Conservation (phyloP, 2,888 invertebrate genomes). For the Tillus elongatus region DNA sequence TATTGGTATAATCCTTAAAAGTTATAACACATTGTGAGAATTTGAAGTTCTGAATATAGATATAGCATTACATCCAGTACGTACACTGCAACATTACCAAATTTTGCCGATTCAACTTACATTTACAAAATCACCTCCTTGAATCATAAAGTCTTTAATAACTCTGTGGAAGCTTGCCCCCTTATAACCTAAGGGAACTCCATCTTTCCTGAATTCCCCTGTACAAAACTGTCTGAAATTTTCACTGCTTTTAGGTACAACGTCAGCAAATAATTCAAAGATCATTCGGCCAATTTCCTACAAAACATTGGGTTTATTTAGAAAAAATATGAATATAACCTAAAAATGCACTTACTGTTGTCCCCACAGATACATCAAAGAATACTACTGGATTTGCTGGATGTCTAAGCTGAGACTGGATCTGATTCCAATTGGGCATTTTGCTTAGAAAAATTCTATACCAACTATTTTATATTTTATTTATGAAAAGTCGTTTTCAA, state of each 20-base stretch:
- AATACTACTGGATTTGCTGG: conserved; percentile 98
- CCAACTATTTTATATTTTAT: too few relatives aligned
- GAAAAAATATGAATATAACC: conserved; percentile 6
- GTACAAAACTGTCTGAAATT: conserved; percentile 98
- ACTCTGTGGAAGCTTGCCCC: conserved; percentile 95
- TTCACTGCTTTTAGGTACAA: conserved; percentile 93
- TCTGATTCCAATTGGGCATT: conserved; percentile 95
- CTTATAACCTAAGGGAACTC: conserved; percentile 93
- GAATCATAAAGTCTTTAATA: conserved; percentile 99
- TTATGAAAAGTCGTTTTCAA: too few relatives aligned
- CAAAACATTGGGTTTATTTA: conserved; percentile 14
- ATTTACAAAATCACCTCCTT: conserved; percentile 99
- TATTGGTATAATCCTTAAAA: too few relatives aligned
- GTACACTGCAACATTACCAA: too few relatives aligned
- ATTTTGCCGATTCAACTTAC: too few relatives aligned
- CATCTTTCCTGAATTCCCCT: conserved; percentile 92
- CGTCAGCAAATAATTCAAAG: conserved; percentile 94
- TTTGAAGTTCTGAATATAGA: too few relatives aligned
- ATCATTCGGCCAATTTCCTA: conserved; percentile 95
- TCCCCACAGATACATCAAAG: conserved; percentile 93
- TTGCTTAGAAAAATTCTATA: too few relatives aligned
- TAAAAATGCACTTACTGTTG: conserved; percentile 56
- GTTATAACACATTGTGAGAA: too few relatives aligned
- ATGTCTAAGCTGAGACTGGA: conserved; percentile 79
- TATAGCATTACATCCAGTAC: too few relatives aligned